phyloP scores from a whole-genome alignment of 2,113 vertebrate species.

The Panthera uncia region DNA sequence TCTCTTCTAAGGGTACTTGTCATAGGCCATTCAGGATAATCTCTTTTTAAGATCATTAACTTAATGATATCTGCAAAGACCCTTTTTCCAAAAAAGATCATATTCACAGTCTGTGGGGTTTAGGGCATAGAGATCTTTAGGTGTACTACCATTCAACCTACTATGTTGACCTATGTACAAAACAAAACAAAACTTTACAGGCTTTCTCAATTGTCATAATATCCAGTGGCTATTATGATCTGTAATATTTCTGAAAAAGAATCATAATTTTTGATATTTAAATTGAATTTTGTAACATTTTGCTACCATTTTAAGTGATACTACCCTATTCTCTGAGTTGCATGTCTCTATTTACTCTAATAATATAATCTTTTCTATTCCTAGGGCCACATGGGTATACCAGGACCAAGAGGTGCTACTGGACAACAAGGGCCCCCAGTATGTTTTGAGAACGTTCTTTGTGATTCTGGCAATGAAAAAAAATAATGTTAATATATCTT shows the following conservation, averaged over 20 bases:
- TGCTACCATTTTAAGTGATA: constrained; percentile 12
- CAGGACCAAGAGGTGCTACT: constrained; percentile 90
- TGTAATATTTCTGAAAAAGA: not conserved
- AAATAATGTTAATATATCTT: constrained; percentile 33
- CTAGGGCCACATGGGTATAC: constrained; percentile 91
- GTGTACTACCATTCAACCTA: not conserved
- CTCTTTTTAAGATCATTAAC: not conserved
- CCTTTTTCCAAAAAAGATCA: not conserved
- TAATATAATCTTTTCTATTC: constrained; percentile 72
- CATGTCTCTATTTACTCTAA: not conserved
- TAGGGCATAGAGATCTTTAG: not conserved
- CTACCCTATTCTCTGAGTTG: not conserved
- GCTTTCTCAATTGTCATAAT: not conserved
- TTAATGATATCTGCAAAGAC: not conserved
- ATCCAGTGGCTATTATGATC: not conserved
- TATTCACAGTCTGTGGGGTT: not conserved
- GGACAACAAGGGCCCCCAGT: constrained; percentile 96
- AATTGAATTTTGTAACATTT: constrained; percentile 14
- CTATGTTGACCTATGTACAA: not conserved
- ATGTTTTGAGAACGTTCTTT: constrained; percentile 81
- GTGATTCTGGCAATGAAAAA: constrained; percentile 35
- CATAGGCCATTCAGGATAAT: not conserved
- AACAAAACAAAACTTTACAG: not conserved
- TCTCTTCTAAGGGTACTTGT: not conserved
- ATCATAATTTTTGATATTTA: not conserved